Evolutionary conservation across 2,888 invertebrate species (phyloP), one percentile per base, ranked within the genome.

Genomic region (Eupithecia inturbata): DNA sequence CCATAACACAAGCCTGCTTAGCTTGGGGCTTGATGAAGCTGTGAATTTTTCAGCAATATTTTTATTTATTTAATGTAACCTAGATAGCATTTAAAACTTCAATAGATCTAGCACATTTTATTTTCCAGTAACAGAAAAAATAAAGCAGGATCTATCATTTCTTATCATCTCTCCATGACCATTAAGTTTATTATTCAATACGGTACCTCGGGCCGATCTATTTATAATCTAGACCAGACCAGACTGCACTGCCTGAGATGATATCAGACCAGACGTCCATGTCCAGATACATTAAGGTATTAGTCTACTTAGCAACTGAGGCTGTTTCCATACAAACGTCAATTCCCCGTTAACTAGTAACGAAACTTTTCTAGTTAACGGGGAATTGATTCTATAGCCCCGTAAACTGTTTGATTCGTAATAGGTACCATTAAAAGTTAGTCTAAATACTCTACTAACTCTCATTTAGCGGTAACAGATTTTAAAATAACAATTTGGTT

Each of bases 241-340:
- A 62, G 26, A 31, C 31, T 62, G 19, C 62, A 19, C 31, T 62
- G 31, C 19, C 31, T 62, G 31, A 60, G 69, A 60, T 49, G 39
- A 67, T 74, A 71, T 67, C 70, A 75, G 67, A 41, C 31, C 70
- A 75, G 67, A 57, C 31, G 63, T 72, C 70, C 63, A 57, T 39
- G 63, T 64, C 70, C 28, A 33, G 53, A 70, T 64, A 66, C 70
- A 70, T 70, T 70, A 70, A 63, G 49, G 49, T 14, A 33, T 49
- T 62, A 62, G 19, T 62, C 16, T 3, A 62, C 31, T 62, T 31
- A 31, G 9, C 26, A 14, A 57, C 31, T 62, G 28, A 31, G 6
- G 28, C 19, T 19, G 19, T 62, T 62, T 62, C 19, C 62, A 62
- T 62, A 62, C 62, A 62, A 62, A 62, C 62, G 28, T 26, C n/a